These are phyloP conservation scores for Lordiphosa mommai DNA, from an alignment of 1,140 invertebrate genomes.

Conservation along the genomic window DNA sequence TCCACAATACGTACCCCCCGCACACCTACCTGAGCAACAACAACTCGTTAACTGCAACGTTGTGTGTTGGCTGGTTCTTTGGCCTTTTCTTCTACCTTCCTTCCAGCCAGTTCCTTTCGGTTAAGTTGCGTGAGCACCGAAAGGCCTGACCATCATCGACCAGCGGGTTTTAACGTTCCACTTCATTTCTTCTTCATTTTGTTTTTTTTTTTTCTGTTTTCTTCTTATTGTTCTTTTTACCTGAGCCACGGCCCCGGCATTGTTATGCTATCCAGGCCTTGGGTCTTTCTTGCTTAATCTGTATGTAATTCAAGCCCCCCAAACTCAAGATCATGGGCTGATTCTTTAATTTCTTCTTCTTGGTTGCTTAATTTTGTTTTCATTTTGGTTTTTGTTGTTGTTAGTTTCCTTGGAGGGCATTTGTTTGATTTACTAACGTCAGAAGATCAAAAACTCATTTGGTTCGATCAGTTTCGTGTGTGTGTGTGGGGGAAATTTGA, in stretches of 20 bases:
- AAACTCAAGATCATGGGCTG: conserved; percentile 22
- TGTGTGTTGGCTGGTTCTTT: not conserved
- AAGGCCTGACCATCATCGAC: not conserved
- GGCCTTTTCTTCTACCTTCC: not conserved
- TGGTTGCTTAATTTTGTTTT: not conserved
- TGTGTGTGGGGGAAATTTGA: conserved; percentile 14
- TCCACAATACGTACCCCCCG: not conserved
- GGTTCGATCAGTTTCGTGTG: conserved; percentile 12
- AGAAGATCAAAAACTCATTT: conserved; percentile 31
- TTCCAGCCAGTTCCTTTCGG: conserved; percentile 18
- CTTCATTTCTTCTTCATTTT: conserved; percentile 40
- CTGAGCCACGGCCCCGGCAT: conserved; percentile 10
- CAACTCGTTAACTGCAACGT: conserved; percentile 26
- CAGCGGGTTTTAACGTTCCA: conserved; percentile 26
- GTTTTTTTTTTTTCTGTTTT: conserved; percentile 21
- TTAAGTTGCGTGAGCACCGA: conserved; percentile 39
- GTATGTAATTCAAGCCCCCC: conserved; percentile 41
- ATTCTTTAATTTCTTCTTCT: conserved; percentile 29
- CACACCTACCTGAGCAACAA: conserved; percentile 10
- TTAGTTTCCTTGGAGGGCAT: conserved; percentile 15
- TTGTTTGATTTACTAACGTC: conserved; percentile 16
- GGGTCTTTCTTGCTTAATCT: conserved; percentile 25
- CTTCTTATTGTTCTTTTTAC: conserved; percentile 15
- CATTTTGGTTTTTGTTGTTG: conserved; percentile 19
- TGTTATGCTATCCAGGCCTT: conserved; percentile 23